phyloP scores from a whole-genome alignment of 1,140 invertebrate genomes.

The Elymnias hypermnestra region DNA sequence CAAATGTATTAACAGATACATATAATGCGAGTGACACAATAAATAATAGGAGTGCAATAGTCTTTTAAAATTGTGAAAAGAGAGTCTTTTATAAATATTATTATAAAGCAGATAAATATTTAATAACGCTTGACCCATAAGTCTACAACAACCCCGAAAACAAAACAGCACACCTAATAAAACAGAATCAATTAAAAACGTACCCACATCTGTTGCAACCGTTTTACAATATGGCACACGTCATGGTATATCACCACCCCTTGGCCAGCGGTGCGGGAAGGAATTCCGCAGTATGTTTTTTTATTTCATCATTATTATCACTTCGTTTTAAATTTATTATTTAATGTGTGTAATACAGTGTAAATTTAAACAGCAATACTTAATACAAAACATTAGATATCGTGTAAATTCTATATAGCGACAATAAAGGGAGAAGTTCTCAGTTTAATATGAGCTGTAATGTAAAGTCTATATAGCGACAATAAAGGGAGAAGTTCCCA shows the following conservation, averaged over 20 bases:
- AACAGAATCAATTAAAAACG: constrained; percentile 26
- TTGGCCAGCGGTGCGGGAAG: constrained; percentile 21
- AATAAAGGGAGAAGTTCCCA: too few species aligned
- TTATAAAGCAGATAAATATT: background rate
- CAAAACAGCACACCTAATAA: constrained; percentile 9
- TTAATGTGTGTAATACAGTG: background rate
- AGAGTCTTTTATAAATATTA: too few species aligned
- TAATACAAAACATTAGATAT: too few species aligned
- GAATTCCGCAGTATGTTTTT: constrained; percentile 15
- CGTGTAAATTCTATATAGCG: too few species aligned
- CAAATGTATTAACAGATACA: too few species aligned
- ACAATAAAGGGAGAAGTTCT: too few species aligned
- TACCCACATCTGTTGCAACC: constrained; percentile 27
- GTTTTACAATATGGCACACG: constrained; percentile 35
- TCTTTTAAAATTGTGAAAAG: too few species aligned
- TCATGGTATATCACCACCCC: constrained; percentile 30
- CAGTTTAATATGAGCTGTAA: too few species aligned
- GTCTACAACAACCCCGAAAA: background rate
- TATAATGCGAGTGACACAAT: too few species aligned
- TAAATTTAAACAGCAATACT: too few species aligned
- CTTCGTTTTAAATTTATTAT: background rate
- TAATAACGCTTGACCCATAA: background rate
- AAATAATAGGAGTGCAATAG: too few species aligned
- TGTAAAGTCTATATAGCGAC: too few species aligned
- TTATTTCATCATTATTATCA: constrained; percentile 14